phyloP scores from a whole-genome alignment of 2,113 vertebrate genomes.

The Caranx ignobilis region DNA sequence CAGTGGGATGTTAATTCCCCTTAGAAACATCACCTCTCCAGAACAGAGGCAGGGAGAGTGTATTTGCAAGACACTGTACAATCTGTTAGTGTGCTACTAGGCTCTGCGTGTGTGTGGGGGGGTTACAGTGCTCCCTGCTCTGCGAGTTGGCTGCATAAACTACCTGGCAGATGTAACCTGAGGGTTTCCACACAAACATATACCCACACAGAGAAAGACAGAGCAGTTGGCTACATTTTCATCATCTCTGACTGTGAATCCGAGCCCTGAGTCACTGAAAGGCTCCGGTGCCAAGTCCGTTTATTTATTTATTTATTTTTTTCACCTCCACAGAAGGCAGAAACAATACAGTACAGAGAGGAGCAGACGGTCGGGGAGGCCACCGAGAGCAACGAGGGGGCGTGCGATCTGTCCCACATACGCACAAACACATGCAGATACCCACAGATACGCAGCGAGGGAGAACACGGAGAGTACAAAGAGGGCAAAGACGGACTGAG shows the following conservation, averaged over 20 bases:
- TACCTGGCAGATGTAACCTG: conserved; percentile 68
- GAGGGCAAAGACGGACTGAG: conserved; percentile 23
- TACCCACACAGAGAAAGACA: conserved; percentile 36
- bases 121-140: conserved; percentile 1
- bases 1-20: conserved; percentile 17
- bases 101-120: conserved; percentile 24
- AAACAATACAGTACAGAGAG: conserved; percentile 42
- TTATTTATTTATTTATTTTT: conserved; percentile 19
- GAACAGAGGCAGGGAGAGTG: conserved; percentile 31
- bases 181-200: conserved; percentile 55
- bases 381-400: conserved; percentile 41
- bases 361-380: conserved; percentile 55
- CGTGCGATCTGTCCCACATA: conserved; percentile 45
- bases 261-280: conserved; percentile 46
- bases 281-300: conserved; percentile 14
- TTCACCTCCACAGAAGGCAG: conserved; percentile 28
- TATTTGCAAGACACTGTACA: conserved; percentile 47
- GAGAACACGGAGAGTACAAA: conserved; percentile 27
- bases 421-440: conserved; percentile 50
- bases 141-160: conserved; percentile 46
- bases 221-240: conserved; percentile 56
- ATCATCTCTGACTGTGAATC: conserved; percentile 42
- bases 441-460: conserved; percentile 33
- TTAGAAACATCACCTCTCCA: conserved; percentile 37
- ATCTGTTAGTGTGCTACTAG: conserved; percentile 13